Evolutionary conservation across 2,113 vertebrate species (phyloP).

Genomic region (Cygnus buccinator): DNA sequence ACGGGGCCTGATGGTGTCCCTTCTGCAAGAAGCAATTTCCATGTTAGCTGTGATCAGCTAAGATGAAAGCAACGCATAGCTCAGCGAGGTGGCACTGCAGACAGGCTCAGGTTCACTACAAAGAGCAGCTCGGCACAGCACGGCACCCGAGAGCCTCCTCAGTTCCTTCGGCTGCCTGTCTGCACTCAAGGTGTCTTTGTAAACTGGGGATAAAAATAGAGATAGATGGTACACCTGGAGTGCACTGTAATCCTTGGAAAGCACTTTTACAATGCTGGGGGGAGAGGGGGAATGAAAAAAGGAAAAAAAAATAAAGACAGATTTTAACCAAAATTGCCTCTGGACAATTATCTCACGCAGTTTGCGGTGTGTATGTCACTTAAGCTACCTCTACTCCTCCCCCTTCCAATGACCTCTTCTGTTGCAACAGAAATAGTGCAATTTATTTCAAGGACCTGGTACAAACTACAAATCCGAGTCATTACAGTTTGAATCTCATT

Average conservation of each 20-base stretch:
- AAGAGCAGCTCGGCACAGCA: constrained; percentile 7
- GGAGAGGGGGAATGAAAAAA: background rate
- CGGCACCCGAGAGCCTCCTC: background rate
- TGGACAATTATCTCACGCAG: background rate
- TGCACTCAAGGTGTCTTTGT: constrained; percentile 24
- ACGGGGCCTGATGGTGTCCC: background rate
- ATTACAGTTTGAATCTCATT: background rate
- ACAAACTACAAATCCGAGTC: background rate
- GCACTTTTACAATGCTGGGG: background rate
- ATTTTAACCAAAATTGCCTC: background rate
- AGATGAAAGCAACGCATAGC: constrained; percentile 11
- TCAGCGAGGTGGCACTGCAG: background rate
- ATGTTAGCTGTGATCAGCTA: background rate
- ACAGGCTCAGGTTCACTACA: constrained; percentile 35
- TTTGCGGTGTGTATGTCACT: background rate
- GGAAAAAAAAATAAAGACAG: background rate
- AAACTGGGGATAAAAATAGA: background rate
- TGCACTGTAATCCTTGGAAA: background rate
- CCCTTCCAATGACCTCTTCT: background rate
- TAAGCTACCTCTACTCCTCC: background rate
- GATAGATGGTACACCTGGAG: background rate
- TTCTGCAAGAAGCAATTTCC: constrained; percentile 20
- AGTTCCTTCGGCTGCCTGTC: constrained; percentile 1
- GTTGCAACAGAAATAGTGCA: background rate
- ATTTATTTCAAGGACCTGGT: background rate